phyloP scores from a whole-genome alignment of 2,797 vertebrate species.

The Pseudomugil tenellus region DNA sequence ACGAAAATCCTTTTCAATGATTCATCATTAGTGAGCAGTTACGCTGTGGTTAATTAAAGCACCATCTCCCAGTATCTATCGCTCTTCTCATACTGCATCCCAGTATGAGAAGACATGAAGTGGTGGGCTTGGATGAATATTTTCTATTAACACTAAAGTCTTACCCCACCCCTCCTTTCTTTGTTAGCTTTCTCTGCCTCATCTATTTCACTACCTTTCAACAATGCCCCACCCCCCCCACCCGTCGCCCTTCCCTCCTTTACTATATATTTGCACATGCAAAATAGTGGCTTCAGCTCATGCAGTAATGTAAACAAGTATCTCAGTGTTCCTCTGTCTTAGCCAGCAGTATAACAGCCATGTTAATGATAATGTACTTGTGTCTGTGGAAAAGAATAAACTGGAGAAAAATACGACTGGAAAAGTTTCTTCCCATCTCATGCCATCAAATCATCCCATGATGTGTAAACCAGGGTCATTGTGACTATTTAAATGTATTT shows the following conservation, averaged over 20 bases:
- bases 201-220: constrained; percentile 14
- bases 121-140: constrained; percentile 17
- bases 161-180: constrained; percentile 20
- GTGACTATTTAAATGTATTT: neutral
- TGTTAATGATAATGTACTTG: constrained; percentile 33
- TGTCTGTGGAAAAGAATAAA: constrained; percentile 39
- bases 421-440: neutral
- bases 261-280: constrained; percentile 59
- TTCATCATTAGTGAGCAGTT: constrained; percentile 40
- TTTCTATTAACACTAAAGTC: constrained; percentile 44
- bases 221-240: constrained; percentile 10
- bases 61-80: constrained; percentile 10
- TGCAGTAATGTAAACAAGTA: constrained; percentile 57
- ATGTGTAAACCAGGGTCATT: neutral
- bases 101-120: constrained; percentile 13
- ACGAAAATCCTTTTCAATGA: constrained; percentile 35
- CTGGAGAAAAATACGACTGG: constrained; percentile 6
- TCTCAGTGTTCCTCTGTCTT: constrained; percentile 34
- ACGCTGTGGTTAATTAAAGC: constrained; percentile 37
- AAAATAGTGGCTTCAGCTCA: constrained; percentile 26
- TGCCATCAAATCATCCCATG: neutral
- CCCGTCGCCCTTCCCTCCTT: neutral
- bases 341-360: constrained; percentile 30
- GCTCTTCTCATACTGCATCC: constrained; percentile 8
- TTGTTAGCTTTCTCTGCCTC: constrained; percentile 3